Evolutionary conservation across 2,797 vertebrate genomes (phyloP), one percentile per base, ranked within the genome.

Genomic region (Argentina silus): DNA sequence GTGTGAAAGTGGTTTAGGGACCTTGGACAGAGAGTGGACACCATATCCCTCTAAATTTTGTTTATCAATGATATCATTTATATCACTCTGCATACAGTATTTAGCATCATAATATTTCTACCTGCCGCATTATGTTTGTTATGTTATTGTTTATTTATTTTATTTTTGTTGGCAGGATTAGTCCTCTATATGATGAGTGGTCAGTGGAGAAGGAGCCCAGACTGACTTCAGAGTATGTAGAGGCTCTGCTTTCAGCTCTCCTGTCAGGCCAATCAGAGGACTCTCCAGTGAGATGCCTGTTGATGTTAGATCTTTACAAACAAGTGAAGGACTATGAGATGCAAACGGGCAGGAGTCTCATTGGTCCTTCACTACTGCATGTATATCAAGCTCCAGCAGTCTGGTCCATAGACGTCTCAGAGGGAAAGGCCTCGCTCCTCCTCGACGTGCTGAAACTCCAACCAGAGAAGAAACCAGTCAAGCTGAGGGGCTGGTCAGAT

Each of bases 381-480:
- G 50, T 75, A 57, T 75, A 64, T 43, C 69, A 60, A 67, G 14
- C 2, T 21, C 78, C 65, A 64, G 69, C 6, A 57, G 69, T 21
- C 4, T 79, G 73, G 78, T 21, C 11, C 44, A 69, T 79, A 65
- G 15, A 72, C 55, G 65, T 79, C 51, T 72, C 69, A 45, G 1
- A 75, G 69, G 72, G 71, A 74, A 77, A 77, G 67, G 7, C 27
- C 71, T 80, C 72, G 7, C 3, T 71, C 57, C 57, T 69, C 11
- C 57, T 50, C 56, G 19, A 75, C 19, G 65, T 80, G 48, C 60
- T 81, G 75, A 77, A 69, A 64, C 72, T 81, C 44, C 75, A 72
- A 44, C 36, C 69, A 67, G 65, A 55, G 64, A 84, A 80, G 81
- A 86, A 69, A 75, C 14, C 43, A 43, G 73, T 84, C 19, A 1